Conservation (phyloP, 2,888 invertebrate genomes). For the Ametastegia equiseti region DNA sequence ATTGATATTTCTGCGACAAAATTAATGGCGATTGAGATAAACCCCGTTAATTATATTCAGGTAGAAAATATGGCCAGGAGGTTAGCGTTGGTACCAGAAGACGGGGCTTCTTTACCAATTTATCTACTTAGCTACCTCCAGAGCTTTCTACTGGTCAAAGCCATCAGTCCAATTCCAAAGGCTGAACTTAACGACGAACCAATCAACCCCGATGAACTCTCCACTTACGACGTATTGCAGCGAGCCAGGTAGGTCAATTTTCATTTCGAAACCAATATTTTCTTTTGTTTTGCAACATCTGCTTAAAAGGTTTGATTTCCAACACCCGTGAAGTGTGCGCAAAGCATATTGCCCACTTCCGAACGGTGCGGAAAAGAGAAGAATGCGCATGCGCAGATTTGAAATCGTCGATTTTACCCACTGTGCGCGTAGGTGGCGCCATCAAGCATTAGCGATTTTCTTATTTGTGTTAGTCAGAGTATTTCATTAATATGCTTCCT, state of each 20-base stretch:
- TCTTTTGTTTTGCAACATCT: neutral
- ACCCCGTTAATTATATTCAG: constrained; percentile 67
- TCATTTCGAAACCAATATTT: neutral
- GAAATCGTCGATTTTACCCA: too few relatives aligned
- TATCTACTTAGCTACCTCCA: constrained; percentile 94
- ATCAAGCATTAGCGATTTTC: too few relatives aligned
- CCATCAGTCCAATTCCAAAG: constrained; percentile 83
- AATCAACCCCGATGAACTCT: constrained; percentile 85
- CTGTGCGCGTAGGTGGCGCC: too few relatives aligned
- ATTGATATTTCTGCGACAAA: too few relatives aligned
- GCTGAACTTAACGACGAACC: constrained; percentile 86
- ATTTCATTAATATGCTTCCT: too few relatives aligned
- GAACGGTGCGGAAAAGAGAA: too few relatives aligned
- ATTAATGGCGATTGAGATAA: too few relatives aligned
- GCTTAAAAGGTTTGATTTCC: neutral
- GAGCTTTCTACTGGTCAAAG: constrained; percentile 87
- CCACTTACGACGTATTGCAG: constrained; percentile 93
- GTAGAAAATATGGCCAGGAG: constrained; percentile 89
- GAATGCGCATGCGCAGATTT: too few relatives aligned
- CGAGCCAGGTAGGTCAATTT: constrained; percentile 85
- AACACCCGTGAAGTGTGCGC: too few relatives aligned
- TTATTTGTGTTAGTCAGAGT: too few relatives aligned
- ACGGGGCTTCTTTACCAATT: constrained; percentile 90
- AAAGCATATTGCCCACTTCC: too few relatives aligned
- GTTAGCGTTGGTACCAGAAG: constrained; percentile 91